phyloP scores from a whole-genome alignment of 2,113 vertebrate genomes.

The Barnardius zonarius region DNA sequence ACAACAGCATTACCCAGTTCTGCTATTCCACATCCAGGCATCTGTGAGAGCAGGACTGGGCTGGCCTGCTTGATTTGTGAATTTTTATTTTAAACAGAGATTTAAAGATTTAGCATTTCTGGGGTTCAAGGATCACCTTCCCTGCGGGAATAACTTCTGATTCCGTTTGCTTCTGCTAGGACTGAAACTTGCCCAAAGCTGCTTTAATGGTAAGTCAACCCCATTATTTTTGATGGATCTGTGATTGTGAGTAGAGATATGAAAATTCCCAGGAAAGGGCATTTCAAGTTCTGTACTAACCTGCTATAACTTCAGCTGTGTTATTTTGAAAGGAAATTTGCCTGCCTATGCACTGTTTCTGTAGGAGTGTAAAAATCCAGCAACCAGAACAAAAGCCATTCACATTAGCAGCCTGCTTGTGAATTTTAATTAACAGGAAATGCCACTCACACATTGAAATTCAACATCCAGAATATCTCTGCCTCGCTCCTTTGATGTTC shows the following conservation, averaged over 20 bases:
- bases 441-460: conserved; percentile 39
- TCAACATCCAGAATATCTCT: conserved; percentile 18
- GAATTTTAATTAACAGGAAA: conserved; percentile 67
- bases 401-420: conserved; percentile 40
- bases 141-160: not conserved
- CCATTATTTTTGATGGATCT: not conserved
- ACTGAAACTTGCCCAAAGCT: not conserved
- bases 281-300: not conserved
- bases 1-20: not conserved
- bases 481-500: conserved; percentile 49
- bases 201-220: not conserved
- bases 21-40: not conserved
- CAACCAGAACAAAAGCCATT: conserved; percentile 35
- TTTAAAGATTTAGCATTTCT: not conserved
- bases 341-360: not conserved
- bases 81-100: not conserved
- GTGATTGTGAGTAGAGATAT: not conserved
- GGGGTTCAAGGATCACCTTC: not conserved
- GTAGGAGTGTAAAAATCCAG: conserved; percentile 25
- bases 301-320: not conserved
- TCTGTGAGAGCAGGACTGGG: not conserved
- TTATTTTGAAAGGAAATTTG: conserved; percentile 9
- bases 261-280: not conserved
- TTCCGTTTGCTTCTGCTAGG: not conserved
- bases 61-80: not conserved